Evolutionary conservation across 2,113 vertebrate genomes (phyloP), one percentile per base, ranked within the genome.

Genomic region (Dicaeum eximium): DNA sequence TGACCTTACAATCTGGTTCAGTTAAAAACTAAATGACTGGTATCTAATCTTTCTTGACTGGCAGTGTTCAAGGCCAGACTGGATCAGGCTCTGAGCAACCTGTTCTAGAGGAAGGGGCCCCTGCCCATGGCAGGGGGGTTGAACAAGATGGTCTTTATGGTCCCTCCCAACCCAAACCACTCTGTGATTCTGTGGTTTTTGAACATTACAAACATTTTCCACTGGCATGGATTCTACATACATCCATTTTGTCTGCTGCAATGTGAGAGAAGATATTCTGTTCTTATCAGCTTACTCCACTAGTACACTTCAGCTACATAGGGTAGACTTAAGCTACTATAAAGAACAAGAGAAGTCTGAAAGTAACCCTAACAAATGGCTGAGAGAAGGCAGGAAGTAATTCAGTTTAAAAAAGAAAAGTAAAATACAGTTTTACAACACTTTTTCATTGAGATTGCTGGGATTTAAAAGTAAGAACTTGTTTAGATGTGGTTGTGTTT

Each of bases 401-500:
- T 11, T 69, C 0, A 23, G 15, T 35, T 12, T 2, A 1, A 19
- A 85, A 35, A 47, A n/a, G 16, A 47, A 38, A 38, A 14, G 17
- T 23, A 38, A 15, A 86, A 80, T 30, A 74, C 9, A 57, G 18
- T 58, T 82, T 89, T 78, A 71, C 14, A 54, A 42, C 11, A 40
- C 18, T 66, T 83, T 51, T 81, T 86, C 48, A 48, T 5, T 61
- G 48, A 73, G 5, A 60, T 57, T 90, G 47, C 27, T 7, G 2
- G 9, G 1, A 0, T 9, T 47, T 65, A 88, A 62, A 79, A 62
- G 66, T 28, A 75, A 67, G 44, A 81, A 40, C 31, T 58, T 66
- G 33, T 56, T 47, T 47, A 56, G 22, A 47, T 27, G 25, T 33
- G 53, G 31, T 45, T 51, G 88, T n/a, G 11, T 56, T 82, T 64